phyloP scores from a whole-genome alignment of 1,140 invertebrate genomes.

The Drosophila quadrilineata region DNA sequence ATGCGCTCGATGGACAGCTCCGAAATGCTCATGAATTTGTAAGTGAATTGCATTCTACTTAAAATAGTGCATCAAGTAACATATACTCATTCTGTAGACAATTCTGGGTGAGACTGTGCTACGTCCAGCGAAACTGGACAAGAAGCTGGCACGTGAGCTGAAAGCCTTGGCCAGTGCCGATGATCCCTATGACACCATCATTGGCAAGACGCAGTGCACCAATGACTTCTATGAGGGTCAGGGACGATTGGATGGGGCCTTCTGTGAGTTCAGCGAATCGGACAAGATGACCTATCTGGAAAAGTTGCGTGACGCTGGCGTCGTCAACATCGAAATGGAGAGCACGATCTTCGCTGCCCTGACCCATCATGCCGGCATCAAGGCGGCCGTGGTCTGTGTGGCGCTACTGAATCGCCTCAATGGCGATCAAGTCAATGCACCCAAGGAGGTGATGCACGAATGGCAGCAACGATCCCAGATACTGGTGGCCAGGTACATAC shows the following conservation, averaged over 20 bases:
- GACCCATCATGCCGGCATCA: slow-evolving; percentile 96
- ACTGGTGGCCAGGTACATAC: slow-evolving; percentile 93
- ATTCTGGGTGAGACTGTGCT: slow-evolving; percentile 93
- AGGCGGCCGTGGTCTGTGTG: slow-evolving; percentile 96
- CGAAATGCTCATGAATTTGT: slow-evolving; percentile 87
- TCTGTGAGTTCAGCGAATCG: slow-evolving; percentile 94
- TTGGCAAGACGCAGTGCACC: slow-evolving; percentile 97
- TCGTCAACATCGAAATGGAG: slow-evolving; percentile 99
- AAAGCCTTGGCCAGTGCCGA: slow-evolving; percentile 86
- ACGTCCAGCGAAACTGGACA: slow-evolving; percentile 91
- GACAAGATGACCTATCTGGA: slow-evolving; percentile 95
- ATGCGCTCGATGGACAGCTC: slow-evolving; percentile 91
- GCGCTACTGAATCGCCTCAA: slow-evolving; percentile 95
- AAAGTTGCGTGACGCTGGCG: slow-evolving; percentile 88
- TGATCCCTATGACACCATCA: slow-evolving; percentile 92
- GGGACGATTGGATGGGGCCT: slow-evolving; percentile 96
- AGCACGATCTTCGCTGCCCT: slow-evolving; percentile 92
- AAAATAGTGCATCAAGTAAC: too few species aligned
- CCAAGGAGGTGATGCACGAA: slow-evolving; percentile 94
- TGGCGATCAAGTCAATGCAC: slow-evolving; percentile 95
- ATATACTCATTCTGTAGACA: slow-evolving; percentile 84
- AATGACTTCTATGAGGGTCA: slow-evolving; percentile 99
- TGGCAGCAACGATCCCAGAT: slow-evolving; percentile 96
- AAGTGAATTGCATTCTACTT: too few species aligned
- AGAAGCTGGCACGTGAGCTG: slow-evolving; percentile 89